Percentiles rank a stretch among this genome's conserved stretches.
Conservation (phyloP, 2,113 vertebrate genomes). For the Lophotis ruficrista region DNA sequence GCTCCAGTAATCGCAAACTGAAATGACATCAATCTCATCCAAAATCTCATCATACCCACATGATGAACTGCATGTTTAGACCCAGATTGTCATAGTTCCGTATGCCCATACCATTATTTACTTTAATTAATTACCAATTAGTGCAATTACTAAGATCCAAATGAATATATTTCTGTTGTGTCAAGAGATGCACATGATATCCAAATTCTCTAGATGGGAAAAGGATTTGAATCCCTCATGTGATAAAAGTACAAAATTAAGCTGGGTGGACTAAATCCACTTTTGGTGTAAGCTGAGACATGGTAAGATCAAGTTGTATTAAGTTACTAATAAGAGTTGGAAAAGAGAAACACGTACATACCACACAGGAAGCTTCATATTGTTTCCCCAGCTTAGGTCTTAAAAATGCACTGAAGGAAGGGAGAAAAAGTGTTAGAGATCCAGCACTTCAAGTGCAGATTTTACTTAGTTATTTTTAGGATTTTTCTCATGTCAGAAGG, state of each 20-base stretch:
- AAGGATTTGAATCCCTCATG: not conserved
- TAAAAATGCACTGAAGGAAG: constrained; percentile 90
- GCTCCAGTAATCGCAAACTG: not conserved
- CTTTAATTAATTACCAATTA: not conserved
- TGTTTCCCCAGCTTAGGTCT: constrained; percentile 98
- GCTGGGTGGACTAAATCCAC: not conserved
- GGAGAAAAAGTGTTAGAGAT: not conserved
- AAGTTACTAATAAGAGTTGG: not conserved
- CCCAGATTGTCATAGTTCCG: not conserved
- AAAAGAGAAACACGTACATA: constrained; percentile 75
- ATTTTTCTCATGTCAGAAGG: not conserved
- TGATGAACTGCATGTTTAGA: not conserved
- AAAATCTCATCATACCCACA: not conserved
- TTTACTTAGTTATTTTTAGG: not conserved
- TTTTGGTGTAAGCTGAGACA: not conserved
- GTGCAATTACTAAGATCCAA: not conserved
- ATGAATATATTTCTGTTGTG: not conserved
- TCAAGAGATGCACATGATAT: not conserved
- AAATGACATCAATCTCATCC: not conserved
- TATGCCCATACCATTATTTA: not conserved
- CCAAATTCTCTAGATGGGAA: not conserved
- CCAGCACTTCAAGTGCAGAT: not conserved
- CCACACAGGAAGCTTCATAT: constrained; percentile 99
- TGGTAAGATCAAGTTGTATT: not conserved
- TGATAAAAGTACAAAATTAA: not conserved